Percentiles rank a stretch among this genome's conserved stretches.
phyloP scores from a whole-genome alignment of 2,888 invertebrate species.

The Stenichneumon culpator region DNA sequence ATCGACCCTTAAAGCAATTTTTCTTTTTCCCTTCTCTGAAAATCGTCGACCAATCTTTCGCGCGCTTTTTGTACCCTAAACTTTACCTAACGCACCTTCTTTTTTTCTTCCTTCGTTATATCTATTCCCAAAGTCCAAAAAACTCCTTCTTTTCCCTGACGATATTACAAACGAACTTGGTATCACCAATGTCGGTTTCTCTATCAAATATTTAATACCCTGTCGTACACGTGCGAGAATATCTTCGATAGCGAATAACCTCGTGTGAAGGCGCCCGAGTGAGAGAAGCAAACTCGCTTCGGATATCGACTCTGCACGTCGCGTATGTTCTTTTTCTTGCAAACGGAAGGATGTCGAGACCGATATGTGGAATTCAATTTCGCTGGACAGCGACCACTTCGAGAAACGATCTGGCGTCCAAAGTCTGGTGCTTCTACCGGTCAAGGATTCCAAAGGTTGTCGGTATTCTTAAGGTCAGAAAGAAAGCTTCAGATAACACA shows the following conservation, averaged over 20 bases:
- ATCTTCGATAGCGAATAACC: constrained; percentile 20
- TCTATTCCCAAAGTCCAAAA: not conserved
- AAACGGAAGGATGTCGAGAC: not conserved
- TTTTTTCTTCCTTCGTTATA: not conserved
- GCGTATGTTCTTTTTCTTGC: not conserved
- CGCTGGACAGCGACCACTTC: not conserved
- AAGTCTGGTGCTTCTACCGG: not conserved
- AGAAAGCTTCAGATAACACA: not conserved
- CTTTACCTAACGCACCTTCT: not conserved
- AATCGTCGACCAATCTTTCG: not conserved
- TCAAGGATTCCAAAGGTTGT: not conserved
- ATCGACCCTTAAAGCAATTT: not conserved
- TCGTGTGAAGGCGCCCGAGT: constrained; percentile 5
- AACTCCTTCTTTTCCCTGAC: not conserved
- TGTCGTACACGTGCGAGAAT: constrained; percentile 45
- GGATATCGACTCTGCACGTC: constrained; percentile 32
- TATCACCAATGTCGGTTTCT: constrained; percentile 20
- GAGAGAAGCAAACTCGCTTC: constrained; percentile 1
- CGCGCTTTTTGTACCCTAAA: not conserved
- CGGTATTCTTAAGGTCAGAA: not conserved
- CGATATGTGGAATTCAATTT: constrained; percentile 4
- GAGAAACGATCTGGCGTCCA: not conserved
- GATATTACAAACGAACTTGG: constrained; percentile 6
- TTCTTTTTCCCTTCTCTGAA: not conserved
- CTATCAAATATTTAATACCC: constrained; percentile 43